phyloP scores from a whole-genome alignment of 2,888 invertebrate species.

The Drosophila meridionalis region DNA sequence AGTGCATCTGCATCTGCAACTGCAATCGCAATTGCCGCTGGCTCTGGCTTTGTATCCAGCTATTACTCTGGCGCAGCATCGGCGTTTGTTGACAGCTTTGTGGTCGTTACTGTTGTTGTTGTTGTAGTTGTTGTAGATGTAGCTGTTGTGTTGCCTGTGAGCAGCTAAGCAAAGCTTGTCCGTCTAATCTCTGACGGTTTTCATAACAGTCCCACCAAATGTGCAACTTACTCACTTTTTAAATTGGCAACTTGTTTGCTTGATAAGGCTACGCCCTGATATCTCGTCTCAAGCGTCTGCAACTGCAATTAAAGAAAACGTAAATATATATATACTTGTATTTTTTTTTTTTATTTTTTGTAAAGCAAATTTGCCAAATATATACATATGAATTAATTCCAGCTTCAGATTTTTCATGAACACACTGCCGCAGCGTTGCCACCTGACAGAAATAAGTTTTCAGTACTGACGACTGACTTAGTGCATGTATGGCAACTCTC shows the following conservation, averaged over 20 bases:
- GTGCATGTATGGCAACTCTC: constrained; percentile 12
- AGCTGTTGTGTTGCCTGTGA: constrained; percentile 24
- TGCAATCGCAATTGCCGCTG: constrained; percentile 25
- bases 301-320: constrained; percentile 37
- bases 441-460: constrained; percentile 3
- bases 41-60: constrained; percentile 25
- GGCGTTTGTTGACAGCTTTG: constrained; percentile 21
- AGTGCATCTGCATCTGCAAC: constrained; percentile 24
- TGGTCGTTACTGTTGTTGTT: constrained; percentile 5
- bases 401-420: constrained; percentile 4
- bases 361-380: background rate
- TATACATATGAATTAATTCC: background rate
- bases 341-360: background rate
- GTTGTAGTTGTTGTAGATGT: constrained; percentile 1
- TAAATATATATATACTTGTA: background rate
- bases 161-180: constrained; percentile 29
- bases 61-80: constrained; percentile 33
- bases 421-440: constrained; percentile 38
- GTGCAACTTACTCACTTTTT: constrained; percentile 27
- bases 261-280: constrained; percentile 14
- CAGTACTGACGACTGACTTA: constrained; percentile 22
- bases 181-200: constrained; percentile 26
- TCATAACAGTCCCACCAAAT: constrained; percentile 20
- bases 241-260: constrained; percentile 6
- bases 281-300: constrained; percentile 20